Evolutionary conservation across 2,113 vertebrate genomes (phyloP), one percentile per base, ranked within the genome.

Genomic region (Pavo muticus): DNA sequence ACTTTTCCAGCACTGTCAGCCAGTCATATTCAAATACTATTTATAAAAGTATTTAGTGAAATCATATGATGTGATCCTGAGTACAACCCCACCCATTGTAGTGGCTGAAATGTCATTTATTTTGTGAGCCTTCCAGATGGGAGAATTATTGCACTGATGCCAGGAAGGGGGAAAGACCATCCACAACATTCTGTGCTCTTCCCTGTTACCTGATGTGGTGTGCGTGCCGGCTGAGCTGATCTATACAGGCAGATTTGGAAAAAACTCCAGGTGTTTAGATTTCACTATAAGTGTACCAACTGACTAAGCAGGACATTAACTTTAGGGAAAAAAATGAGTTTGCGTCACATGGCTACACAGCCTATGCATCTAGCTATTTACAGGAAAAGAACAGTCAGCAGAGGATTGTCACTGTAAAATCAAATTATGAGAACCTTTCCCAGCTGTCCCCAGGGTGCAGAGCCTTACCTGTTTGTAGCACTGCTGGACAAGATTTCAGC

Each of bases 21-120:
- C 79, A 74, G 63, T 63, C 72, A 39, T 56, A 47, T 42, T 64
- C 64, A 90, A 85, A 90, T 77, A 17, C 60, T 88, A 30, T 94
- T 96, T 94, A 77, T 88, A 52, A 86, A 93, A 74, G 68, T 27
- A 80, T 91, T 90, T 47, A 9, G 40, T 90, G 56, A 73, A 95
- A 91, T 48, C 71, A 73, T 48, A 37, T 76, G 27, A 45, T 70
- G 37, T 90, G 54, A 70, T 91, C 40, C 59, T 64, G 37, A 59
- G 30, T 83, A 83, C 50, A 88, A 14, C 83, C 61, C 84, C 69
- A 40, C 64, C 83, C 86, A 25, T 86, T 90, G 35, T 77, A 35
- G n/a, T 68, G 60, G 30, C 83, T 90, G 68, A 90, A 95, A 91
- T 88, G 50, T 88, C 75, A 77, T 67, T 48, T 72, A 9, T 90